Base-by-base conservation (phyloP, 2,113 vertebrate genomes). In the Chaetura pelagica region DNA sequence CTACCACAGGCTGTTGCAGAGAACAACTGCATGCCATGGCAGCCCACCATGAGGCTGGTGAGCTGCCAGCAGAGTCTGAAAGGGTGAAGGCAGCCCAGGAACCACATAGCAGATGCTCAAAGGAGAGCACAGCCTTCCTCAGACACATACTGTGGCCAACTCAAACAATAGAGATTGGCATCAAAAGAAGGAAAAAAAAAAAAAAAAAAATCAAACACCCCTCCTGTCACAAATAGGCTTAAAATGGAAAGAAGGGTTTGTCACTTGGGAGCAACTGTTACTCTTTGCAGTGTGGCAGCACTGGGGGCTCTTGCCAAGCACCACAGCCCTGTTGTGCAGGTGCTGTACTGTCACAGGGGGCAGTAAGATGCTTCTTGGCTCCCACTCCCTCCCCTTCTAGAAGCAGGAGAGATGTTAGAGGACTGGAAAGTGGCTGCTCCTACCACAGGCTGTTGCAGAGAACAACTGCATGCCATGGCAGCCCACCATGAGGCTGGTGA, bases 141-240 rank as follows among this genome's bases (percentile, higher is more conserved):
- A 32, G 59, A 4, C 35, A 48, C 18, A 2, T 16, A 30, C 14
- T n/a, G 44, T 22, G 32, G 59, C 55, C 40, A 69, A n/a, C 83
- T 89, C 71, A 83, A 94, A 97, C 90, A 96, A 97, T 96, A 90
- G 96, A 64, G 84, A 80, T 20, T 80, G 71, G 67, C 83, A 96
- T 64, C 87, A 40, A 73, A 93, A 84, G 74, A 59, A 78, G 24
- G n/a, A n/a, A n/a, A n/a, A 72, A 78, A 44, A 14, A 68, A 78
- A 44, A 14, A 4, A 12, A 26, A 69, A 11, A 9, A 15, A 9
- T 14, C 10, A 80, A 76, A 5, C 59, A 74, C 35, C 54, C 24
- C 63, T 87, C 55, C 32, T 91, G 76, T 76, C 23, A 74, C n/a
- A 78, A 83, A 77, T n/a, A 62, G 67, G 32, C 38, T 96, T 26